Evolutionary conservation across 2,113 vertebrate genomes (phyloP).

Genomic region (Crotalus tigris): DNA sequence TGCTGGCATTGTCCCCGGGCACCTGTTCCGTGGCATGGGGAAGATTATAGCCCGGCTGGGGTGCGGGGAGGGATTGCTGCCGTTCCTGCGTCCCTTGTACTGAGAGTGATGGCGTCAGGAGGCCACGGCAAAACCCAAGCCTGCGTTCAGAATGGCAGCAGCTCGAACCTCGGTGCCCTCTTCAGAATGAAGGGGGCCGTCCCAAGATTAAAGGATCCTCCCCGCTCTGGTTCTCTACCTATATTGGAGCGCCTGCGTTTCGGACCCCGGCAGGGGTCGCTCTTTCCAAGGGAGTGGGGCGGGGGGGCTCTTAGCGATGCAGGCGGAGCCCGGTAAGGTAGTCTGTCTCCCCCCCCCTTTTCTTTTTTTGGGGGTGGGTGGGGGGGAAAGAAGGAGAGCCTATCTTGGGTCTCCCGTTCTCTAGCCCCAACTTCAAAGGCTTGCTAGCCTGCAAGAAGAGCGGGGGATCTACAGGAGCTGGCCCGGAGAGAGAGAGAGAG

Average conservation of each 20-base stretch:
- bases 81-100: slow-evolving; percentile 13
- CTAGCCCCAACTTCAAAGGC: slow-evolving; percentile 16
- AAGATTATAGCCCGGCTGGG: slow-evolving; percentile 25
- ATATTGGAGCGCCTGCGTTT: background rate
- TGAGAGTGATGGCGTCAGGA: slow-evolving; percentile 34
- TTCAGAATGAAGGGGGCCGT: slow-evolving; percentile 20
- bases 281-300: background rate
- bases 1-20: slow-evolving; percentile 33
- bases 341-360: accelerated
- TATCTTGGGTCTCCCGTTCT: background rate
- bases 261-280: slow-evolving; percentile 6
- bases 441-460: background rate
- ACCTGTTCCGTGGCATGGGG: slow-evolving; percentile 31
- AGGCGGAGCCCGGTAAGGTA: background rate
- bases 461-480: background rate
- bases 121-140: background rate
- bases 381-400: background rate
- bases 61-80: slow-evolving; percentile 7
- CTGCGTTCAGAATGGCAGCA: slow-evolving; percentile 4
- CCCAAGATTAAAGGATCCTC: background rate
- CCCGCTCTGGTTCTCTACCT: background rate
- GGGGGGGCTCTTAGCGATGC: background rate
- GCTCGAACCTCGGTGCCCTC: slow-evolving; percentile 16
- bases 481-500: background rate
- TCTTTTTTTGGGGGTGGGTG: background rate